Conservation (phyloP, 2,113 vertebrate genomes). For the Etheostoma cragini region DNA sequence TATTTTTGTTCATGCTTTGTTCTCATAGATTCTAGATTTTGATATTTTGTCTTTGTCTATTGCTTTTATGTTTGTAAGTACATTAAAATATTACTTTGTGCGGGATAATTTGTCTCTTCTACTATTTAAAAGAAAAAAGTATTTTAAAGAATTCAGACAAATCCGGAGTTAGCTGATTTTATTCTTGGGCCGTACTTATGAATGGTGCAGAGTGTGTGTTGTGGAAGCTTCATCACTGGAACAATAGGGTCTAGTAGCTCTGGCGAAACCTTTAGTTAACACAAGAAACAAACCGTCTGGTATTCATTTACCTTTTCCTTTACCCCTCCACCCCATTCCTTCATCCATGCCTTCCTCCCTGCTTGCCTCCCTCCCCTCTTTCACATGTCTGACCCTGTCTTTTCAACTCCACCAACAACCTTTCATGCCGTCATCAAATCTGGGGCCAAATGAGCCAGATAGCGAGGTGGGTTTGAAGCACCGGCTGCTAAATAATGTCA, state of each 20-base stretch:
- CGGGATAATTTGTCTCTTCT: not conserved
- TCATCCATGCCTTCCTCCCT: constrained; percentile 44
- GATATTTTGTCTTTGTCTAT: no score
- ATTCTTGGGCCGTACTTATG: no score
- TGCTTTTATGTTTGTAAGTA: not conserved
- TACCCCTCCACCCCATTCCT: constrained; percentile 55
- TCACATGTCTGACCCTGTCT: constrained; percentile 69
- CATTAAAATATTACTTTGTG: not conserved
- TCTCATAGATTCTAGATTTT: no score
- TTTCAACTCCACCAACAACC: constrained; percentile 60
- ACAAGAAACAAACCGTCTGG: constrained; percentile 59
- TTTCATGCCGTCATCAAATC: constrained; percentile 48
- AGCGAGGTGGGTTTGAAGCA: constrained; percentile 25
- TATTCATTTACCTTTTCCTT: constrained; percentile 73
- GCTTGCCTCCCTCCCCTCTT: constrained; percentile 45
- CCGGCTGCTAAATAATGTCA: constrained; percentile 45
- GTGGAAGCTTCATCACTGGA: constrained; percentile 24
- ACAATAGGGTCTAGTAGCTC: constrained; percentile 59
- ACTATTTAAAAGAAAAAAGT: not conserved
- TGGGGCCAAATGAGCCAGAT: constrained; percentile 30
- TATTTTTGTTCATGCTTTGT: no score
- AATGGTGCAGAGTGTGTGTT: constrained; percentile 9
- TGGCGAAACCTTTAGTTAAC: constrained; percentile 66
- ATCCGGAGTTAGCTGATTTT: not conserved
- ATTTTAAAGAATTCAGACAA: not conserved